phyloP scores from a whole-genome alignment of 2,113 vertebrate species.

The Siniperca chuatsi region DNA sequence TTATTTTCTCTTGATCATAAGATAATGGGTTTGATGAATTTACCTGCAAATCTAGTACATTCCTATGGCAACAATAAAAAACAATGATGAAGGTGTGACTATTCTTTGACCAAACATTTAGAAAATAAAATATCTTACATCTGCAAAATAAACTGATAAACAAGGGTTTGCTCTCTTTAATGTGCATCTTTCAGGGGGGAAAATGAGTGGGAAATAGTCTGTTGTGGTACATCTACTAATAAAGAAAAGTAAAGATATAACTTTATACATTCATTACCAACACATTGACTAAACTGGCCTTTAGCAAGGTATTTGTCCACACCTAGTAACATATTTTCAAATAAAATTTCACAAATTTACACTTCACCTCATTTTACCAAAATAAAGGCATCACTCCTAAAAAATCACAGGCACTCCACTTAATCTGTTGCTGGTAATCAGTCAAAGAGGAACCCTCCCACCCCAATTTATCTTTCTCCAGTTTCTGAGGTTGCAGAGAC shows the following conservation, averaged over 20 bases:
- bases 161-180: not conserved
- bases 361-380: not conserved
- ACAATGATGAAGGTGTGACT: not conserved
- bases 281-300: not conserved
- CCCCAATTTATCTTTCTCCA: not conserved
- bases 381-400: not conserved
- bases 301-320: not conserved
- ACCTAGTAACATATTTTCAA: not conserved
- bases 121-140: not conserved
- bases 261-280: not conserved
- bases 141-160: not conserved
- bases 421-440: not conserved
- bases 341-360: not conserved
- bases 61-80: not conserved
- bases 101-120: not conserved
- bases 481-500: constrained; percentile 66
- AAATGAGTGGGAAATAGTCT: not conserved
- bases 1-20: not conserved
- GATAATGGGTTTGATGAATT: not conserved
- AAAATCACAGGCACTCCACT: not conserved
- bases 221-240: not conserved
- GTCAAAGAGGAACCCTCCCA: not conserved
- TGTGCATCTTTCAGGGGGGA: not conserved
- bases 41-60: not conserved
- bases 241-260: not conserved